These are phyloP conservation scores for Diphyllodes magnificus DNA, from an alignment of 2,113 vertebrate genomes.

Conservation along the genomic window DNA sequence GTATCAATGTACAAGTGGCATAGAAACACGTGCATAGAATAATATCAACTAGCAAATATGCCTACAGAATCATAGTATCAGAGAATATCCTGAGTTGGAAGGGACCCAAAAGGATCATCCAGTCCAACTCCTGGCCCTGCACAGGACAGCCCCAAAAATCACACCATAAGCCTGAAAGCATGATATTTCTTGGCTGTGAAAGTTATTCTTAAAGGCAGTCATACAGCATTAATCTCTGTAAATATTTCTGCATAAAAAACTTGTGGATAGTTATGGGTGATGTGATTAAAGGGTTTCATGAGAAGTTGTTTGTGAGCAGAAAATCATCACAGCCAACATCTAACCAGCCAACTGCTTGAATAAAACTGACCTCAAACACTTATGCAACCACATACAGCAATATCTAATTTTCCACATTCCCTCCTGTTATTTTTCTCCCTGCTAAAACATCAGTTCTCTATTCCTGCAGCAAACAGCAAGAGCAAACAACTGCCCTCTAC, in stretches of 20 bases:
- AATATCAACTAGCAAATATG: not conserved
- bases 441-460: not conserved
- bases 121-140: not conserved
- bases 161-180: not conserved
- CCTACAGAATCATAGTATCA: not conserved
- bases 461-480: not conserved
- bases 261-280: not conserved
- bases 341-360: not conserved
- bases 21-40: fast-evolving
- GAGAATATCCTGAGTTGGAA: not conserved
- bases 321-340: not conserved
- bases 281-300: not conserved
- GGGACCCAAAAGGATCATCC: not conserved
- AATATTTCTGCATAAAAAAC: not conserved
- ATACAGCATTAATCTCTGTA: not conserved
- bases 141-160: not conserved
- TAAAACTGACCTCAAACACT: not conserved
- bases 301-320: not conserved
- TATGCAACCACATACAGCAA: not conserved
- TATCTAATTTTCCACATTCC: not conserved
- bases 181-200: not conserved
- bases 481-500: not conserved
- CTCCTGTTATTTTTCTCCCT: not conserved
- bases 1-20: not conserved
- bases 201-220: not conserved